Evolutionary conservation across 2,797 vertebrate species (phyloP).

Genomic region (Aldrovandia affinis): DNA sequence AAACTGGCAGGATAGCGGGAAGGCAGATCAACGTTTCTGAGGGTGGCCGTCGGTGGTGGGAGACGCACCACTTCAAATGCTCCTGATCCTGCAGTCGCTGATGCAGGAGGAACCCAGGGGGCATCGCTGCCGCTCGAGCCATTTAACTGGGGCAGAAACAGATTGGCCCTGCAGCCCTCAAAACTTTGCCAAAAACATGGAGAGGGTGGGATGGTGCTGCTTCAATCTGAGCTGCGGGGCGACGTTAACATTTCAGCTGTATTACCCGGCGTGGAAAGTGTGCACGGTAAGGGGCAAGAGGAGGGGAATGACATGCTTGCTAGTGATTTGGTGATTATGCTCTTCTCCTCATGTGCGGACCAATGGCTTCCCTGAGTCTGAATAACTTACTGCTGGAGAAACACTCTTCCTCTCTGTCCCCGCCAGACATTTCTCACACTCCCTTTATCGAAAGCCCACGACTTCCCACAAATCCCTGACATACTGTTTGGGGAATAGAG

Average conservation of each 20-base stretch:
- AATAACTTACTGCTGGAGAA: not conserved
- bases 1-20: not conserved
- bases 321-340: not conserved
- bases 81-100: not conserved
- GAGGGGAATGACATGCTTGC: not conserved
- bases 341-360: not conserved
- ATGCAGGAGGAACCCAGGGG: not conserved
- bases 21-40: not conserved
- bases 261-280: not conserved
- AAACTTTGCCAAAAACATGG: not conserved
- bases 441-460: not conserved
- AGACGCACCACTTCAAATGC: not conserved
- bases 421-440: not conserved
- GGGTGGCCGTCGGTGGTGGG: not conserved
- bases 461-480: constrained; percentile 2
- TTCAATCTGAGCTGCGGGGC: not conserved
- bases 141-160: constrained; percentile 77
- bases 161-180: constrained; percentile 56
- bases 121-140: constrained; percentile 48
- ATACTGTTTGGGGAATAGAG: not conserved
- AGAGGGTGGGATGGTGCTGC: not conserved
- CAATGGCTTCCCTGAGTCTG: not conserved
- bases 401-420: not conserved
- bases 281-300: not conserved
- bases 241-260: not conserved